Percentiles rank a stretch among this genome's conserved stretches.
phyloP scores from a whole-genome alignment of 2,113 vertebrate genomes.

The Herpetotheres cachinnans region DNA sequence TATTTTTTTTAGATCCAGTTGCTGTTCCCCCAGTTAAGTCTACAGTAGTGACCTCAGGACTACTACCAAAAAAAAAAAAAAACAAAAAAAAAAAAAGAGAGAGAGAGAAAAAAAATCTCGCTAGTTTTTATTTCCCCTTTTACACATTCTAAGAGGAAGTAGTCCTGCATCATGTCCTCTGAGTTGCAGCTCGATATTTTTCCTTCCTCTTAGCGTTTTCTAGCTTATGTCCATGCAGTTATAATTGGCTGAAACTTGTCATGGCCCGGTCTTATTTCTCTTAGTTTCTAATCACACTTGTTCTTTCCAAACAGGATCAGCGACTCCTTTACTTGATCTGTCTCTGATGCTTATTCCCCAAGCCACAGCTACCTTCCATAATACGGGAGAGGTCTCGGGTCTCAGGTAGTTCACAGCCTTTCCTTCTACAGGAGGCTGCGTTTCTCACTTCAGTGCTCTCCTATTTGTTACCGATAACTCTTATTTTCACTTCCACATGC shows the following conservation, averaged over 20 bases:
- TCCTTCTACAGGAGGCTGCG: neutral
- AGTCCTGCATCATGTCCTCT: neutral
- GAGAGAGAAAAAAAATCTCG: neutral
- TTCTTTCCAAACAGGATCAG: neutral
- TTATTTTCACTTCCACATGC: constrained; percentile 70
- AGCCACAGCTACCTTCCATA: neutral
- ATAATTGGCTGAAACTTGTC: neutral
- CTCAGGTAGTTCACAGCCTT: neutral
- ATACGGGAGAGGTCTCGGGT: neutral
- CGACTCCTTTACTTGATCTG: neutral
- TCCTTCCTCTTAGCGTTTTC: constrained; percentile 36
- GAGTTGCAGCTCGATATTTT: neutral
- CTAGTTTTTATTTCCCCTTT: constrained; percentile 42
- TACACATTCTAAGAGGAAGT: constrained; percentile 44
- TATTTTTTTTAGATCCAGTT: neutral
- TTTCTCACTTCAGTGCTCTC: neutral
- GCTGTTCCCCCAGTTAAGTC: neutral
- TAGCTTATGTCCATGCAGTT: neutral
- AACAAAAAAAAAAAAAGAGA: too few relatives aligned
- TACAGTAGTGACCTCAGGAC: neutral
- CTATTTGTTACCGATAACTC: neutral
- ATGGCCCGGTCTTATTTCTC: neutral
- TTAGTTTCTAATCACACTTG: neutral
- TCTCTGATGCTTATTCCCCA: neutral
- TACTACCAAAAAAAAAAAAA: neutral